Conservation (phyloP, 2,888 invertebrate genomes). For the Electrophaes corylata region DNA sequence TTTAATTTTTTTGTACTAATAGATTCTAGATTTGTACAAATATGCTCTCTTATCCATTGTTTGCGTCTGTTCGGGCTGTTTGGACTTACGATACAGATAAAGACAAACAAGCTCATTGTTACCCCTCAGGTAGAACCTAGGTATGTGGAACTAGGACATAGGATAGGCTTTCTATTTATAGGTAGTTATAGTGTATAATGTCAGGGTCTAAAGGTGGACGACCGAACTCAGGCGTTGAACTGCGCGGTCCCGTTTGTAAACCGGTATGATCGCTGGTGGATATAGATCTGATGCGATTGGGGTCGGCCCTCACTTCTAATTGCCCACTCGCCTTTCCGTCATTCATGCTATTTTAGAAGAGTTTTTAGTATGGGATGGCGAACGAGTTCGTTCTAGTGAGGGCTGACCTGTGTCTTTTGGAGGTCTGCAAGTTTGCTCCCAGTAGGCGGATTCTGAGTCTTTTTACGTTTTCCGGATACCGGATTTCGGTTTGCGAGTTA, state of each 20-base stretch:
- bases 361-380: neutral
- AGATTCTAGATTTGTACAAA: too few relatives aligned
- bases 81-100: too few relatives aligned
- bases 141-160: conserved; percentile 13
- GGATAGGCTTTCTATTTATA: conserved; percentile 8
- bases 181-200: conserved; percentile 26
- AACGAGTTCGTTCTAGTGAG: neutral
- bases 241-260: conserved; percentile 66
- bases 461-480: too few relatives aligned
- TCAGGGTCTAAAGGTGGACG: conserved; percentile 59
- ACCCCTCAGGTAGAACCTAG: neutral
- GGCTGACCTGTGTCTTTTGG: neutral
- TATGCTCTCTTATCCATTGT: too few relatives aligned
- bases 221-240: conserved; percentile 55
- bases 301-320: neutral
- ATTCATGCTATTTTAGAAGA: neutral
- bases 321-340: neutral
- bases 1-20: too few relatives aligned
- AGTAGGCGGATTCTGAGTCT: too few relatives aligned
- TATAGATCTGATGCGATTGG: neutral
- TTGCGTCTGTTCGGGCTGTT: too few relatives aligned
- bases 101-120: too few relatives aligned
- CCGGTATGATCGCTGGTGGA: conserved; percentile 46
- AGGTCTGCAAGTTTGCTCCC: too few relatives aligned
- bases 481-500: too few relatives aligned